Evolutionary conservation across 2,797 vertebrate genomes (phyloP).

Genomic region (Naso thynnoides): DNA sequence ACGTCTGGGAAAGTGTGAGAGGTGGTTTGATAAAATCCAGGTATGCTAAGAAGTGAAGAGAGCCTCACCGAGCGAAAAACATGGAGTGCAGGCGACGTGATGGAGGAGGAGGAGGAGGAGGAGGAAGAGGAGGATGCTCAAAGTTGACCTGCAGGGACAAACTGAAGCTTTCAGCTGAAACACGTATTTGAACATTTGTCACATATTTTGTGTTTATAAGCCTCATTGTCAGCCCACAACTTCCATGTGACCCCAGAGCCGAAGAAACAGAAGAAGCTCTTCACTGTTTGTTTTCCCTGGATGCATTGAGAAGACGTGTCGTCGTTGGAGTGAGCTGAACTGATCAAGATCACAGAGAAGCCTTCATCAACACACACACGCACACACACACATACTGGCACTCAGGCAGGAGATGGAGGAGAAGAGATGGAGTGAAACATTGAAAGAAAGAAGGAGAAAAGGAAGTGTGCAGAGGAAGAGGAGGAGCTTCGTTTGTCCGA

Average conservation of each 20-base stretch:
- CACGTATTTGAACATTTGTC: rapidly evolving
- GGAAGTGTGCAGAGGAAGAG: too few relatives aligned
- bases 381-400: too few relatives aligned
- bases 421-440: neutral
- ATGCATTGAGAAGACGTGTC: neutral
- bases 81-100: neutral
- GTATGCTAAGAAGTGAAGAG: slow-evolving; percentile 13
- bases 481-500: too few relatives aligned
- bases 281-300: too few relatives aligned
- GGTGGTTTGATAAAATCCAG: slow-evolving; percentile 55
- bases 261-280: too few relatives aligned
- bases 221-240: neutral
- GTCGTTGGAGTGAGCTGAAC: slow-evolving; percentile 6
- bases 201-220: neutral
- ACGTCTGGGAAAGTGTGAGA: slow-evolving; percentile 62
- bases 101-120: neutral
- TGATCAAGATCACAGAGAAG: neutral
- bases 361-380: neutral
- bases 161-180: rapidly evolving
- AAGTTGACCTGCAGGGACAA: neutral
- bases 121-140: neutral
- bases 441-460: neutral
- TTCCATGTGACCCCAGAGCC: too few relatives aligned
- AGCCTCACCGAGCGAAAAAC: neutral
- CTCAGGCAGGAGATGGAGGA: too few relatives aligned